A percentile compares a stretch with the other conserved stretches of the same genome.
phyloP scores from a whole-genome alignment of 2,113 vertebrate genomes.

The Danionella cerebrum region DNA sequence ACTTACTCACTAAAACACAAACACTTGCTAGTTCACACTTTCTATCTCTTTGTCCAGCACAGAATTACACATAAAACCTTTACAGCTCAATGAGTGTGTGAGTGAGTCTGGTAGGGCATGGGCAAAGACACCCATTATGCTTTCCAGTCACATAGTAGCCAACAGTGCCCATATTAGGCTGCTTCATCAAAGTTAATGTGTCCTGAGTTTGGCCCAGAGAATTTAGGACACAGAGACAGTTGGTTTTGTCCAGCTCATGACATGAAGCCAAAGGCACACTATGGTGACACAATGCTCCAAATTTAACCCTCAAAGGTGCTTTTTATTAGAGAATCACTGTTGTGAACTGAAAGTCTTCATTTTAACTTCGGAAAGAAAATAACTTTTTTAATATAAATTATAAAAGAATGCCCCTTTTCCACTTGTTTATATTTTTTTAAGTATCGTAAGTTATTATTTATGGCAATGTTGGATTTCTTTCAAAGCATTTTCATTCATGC shows the following conservation, averaged over 20 bases:
- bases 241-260: slow-evolving; percentile 10
- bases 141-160: background rate
- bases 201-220: slow-evolving; percentile 1
- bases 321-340: too few relatives aligned
- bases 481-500: too few relatives aligned
- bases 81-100: background rate
- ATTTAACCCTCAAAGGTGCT: too few relatives aligned
- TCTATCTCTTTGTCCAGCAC: background rate
- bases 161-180: background rate
- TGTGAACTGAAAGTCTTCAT: too few relatives aligned
- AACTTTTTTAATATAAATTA: too few relatives aligned
- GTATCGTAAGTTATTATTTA: too few relatives aligned
- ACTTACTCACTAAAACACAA: slow-evolving; percentile 28
- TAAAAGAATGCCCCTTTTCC: too few relatives aligned
- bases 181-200: slow-evolving; percentile 9
- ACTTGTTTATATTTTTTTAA: too few relatives aligned
- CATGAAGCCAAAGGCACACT: slow-evolving; percentile 7
- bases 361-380: too few relatives aligned
- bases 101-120: background rate
- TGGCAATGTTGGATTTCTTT: too few relatives aligned
- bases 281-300: slow-evolving; percentile 14
- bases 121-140: background rate
- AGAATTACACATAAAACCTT: background rate
- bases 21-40: slow-evolving; percentile 20
- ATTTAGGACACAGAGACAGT: slow-evolving; percentile 5